Evolutionary conservation across 2,113 vertebrate genomes (phyloP), one percentile per base, ranked within the genome.

Genomic region (Peromyscus maniculatus): DNA sequence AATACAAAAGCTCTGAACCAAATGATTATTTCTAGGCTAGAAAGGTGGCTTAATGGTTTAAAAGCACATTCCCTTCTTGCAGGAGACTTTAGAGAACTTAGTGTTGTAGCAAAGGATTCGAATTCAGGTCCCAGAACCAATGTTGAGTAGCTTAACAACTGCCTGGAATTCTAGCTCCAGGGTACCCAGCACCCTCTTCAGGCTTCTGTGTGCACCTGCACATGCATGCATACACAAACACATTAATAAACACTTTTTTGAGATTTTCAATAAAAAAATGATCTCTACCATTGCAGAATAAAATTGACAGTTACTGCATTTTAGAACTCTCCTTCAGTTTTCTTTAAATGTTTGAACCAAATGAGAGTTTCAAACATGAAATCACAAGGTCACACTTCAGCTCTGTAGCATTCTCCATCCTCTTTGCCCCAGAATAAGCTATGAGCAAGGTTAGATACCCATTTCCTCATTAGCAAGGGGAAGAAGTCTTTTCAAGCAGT

Each of bases 391-490:
- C 22, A n/a, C 77, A 33, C 66, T 91, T 96, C 39, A 62, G 7
- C 80, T 92, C 90, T 57, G 2, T 7, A 46, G n/a, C 16, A 22
- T 66, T 67, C 46, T 92, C 26, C 69, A 5, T 22, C 59, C n/a
- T 49, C 26, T 12, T 75, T 90, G 88, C 82, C 82, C 92, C 59
- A 96, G 95, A 89, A 74, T 59, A 95, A 96, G 91, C 16, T 93
- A 26, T 49, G 95, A 97, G 36, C 79, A 96, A 97, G 75, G 55
- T 98, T 90, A 94, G 72, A 94, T 94, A 33, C 43, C 82, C 93
- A 49, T 67, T 43, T 96, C 66, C 97, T 98, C 59, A 91, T 97
- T 98, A 98, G 96, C 87, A 46, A 97, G 88, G 59, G 88, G 59
- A 77, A 43, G 66, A 95, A 94, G 69, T 96, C 4, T 96, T 87